Evolutionary conservation across 2,113 vertebrate genomes (phyloP).

Genomic region (Bos indicus): DNA sequence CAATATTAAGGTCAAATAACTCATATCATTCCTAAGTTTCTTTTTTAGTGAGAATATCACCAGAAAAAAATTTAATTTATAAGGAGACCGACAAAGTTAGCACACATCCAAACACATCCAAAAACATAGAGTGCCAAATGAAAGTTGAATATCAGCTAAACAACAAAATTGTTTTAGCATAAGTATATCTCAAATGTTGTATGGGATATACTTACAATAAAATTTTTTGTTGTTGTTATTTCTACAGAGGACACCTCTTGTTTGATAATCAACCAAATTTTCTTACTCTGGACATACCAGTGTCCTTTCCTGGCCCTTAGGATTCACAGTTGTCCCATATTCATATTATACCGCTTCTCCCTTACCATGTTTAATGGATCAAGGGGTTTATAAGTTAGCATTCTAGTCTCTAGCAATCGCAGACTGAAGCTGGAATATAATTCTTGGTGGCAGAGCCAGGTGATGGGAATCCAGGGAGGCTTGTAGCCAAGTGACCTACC

Average conservation of each 20-base stretch:
- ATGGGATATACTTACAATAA: background rate
- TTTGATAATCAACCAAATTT: background rate
- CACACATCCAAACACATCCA: background rate
- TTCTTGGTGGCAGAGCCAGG: background rate
- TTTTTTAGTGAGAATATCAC: background rate
- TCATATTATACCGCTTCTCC: background rate
- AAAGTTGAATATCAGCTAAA: background rate
- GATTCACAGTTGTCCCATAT: background rate
- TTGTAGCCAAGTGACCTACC: background rate
- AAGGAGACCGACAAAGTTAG: background rate
- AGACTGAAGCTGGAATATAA: background rate
- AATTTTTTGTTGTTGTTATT: background rate
- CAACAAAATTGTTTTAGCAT: background rate
- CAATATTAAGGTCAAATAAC: background rate
- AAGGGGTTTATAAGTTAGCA: background rate
- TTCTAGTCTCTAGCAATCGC: background rate
- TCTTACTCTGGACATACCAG: background rate
- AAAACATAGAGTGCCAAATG: background rate
- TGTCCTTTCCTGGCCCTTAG: background rate
- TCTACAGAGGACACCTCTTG: background rate
- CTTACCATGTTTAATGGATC: background rate
- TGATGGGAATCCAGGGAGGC: background rate
- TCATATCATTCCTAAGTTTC: background rate
- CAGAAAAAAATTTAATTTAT: constrained; percentile 24
- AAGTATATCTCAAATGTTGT: background rate